Percentiles rank a stretch among this genome's conserved stretches.
These are phyloP conservation scores for Drosophila anceps DNA, from an alignment of 2,888 invertebrate species.

Conservation along the genomic window DNA sequence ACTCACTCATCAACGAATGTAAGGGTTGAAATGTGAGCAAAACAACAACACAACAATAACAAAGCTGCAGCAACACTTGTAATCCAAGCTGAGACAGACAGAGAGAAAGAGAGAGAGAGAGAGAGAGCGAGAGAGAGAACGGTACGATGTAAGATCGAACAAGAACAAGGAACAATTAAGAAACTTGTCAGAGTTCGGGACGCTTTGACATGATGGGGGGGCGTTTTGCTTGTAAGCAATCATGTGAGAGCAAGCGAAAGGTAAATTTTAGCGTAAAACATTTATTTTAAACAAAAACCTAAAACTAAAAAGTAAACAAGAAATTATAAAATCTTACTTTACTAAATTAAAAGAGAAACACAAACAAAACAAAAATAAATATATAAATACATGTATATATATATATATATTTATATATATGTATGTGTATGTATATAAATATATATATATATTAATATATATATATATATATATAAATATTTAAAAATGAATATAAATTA, in stretches of 20 bases:
- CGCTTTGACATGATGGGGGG: slow-evolving; percentile 14
- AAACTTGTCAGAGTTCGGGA: slow-evolving; percentile 16
- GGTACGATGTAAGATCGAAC: slow-evolving; percentile 72
- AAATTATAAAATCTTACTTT: slow-evolving; percentile 77
- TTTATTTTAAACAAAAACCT: slow-evolving; percentile 62
- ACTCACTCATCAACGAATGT: slow-evolving; percentile 60
- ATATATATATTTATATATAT: slow-evolving; percentile 3
- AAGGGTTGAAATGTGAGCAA: slow-evolving; percentile 53
- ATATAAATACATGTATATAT: slow-evolving; percentile 5
- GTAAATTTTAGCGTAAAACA: slow-evolving; percentile 69
- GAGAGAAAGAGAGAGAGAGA: not conserved
- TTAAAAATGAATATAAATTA: slow-evolving; percentile 11
- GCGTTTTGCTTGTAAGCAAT: slow-evolving; percentile 49
- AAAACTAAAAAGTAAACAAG: slow-evolving; percentile 58
- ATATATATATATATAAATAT: slow-evolving; percentile 39
- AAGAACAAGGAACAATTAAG: slow-evolving; percentile 39
- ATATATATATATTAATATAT: slow-evolving; percentile 48
- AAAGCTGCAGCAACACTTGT: slow-evolving; percentile 50
- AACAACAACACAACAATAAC: slow-evolving; percentile 7
- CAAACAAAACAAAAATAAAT: slow-evolving; percentile 35
- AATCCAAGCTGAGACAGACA: slow-evolving; percentile 15
- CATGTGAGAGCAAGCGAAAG: slow-evolving; percentile 52
- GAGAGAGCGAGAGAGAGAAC: slow-evolving; percentile 13
- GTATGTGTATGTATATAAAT: slow-evolving; percentile 42
- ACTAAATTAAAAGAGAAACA: slow-evolving; percentile 69